A percentile compares a stretch with the other conserved stretches of the same genome.
phyloP scores from a whole-genome alignment of 2,113 vertebrate genomes.

The Chunga burmeisteri region DNA sequence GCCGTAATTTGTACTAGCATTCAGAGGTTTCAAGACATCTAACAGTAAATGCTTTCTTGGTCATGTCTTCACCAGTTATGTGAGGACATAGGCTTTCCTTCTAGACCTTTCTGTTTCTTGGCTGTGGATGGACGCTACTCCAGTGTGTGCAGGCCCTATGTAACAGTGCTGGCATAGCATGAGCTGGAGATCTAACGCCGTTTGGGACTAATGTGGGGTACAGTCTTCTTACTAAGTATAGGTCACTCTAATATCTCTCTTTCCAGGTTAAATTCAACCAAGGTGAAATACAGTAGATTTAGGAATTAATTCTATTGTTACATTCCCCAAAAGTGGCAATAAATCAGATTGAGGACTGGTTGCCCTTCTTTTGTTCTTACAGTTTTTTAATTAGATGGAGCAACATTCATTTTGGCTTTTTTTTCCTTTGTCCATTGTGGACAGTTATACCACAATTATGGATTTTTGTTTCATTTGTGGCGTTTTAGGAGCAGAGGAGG shows the following conservation, averaged over 20 bases:
- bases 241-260: neutral
- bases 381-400: neutral
- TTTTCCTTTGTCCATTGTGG: neutral
- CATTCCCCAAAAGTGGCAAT: neutral
- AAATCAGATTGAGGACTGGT: neutral
- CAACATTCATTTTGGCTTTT: neutral
- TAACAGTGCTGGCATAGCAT: rapidly evolving
- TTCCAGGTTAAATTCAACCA: neutral
- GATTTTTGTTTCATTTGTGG: neutral
- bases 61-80: neutral
- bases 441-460: too few species aligned
- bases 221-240: rapidly evolving
- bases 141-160: rapidly evolving
- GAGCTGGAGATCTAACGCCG: neutral
- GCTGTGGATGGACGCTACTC: rapidly evolving
- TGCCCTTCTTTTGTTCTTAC: neutral
- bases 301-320: neutral
- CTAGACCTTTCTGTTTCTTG: rapidly evolving
- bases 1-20: neutral
- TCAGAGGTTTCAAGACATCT: neutral
- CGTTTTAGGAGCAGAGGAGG: neutral
- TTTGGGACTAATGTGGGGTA: neutral
- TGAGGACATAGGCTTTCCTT: neutral
- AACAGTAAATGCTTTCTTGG: neutral
- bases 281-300: neutral